phyloP scores from a whole-genome alignment of 64 coral and sea anemone genomes.

The Actinia equina region DNA sequence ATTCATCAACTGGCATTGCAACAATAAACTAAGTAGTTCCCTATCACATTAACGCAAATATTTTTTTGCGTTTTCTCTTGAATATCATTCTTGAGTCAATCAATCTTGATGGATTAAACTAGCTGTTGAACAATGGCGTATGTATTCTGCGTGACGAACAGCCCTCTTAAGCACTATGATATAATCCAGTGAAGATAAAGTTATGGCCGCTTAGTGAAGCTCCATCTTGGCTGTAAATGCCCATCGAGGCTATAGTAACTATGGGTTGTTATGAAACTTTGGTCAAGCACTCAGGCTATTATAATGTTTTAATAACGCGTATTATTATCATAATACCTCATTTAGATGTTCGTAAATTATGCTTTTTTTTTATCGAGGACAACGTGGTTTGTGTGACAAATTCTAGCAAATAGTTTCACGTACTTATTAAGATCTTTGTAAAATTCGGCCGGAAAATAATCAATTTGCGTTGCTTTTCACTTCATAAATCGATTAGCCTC shows the following conservation, averaged over 20 bases:
- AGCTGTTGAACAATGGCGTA: slow-evolving; percentile 1
- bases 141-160: slow-evolving; percentile 7
- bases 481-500: background rate
- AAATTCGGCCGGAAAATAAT: background rate
- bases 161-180: background rate
- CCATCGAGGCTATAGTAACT: background rate
- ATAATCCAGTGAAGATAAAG: background rate
- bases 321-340: background rate
- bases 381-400: background rate
- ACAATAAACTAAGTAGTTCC: background rate
- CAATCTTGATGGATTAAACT: slow-evolving; percentile 10
- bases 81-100: slow-evolving; percentile 5
- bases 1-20: background rate
- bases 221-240: background rate
- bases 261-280: background rate
- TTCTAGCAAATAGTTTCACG: background rate
- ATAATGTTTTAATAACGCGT: background rate
- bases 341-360: background rate
- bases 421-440: background rate
- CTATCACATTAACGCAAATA: background rate
- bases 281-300: background rate
- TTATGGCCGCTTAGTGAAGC: background rate
- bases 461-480: background rate
- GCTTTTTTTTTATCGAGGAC: background rate
- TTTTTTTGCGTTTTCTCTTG: background rate